phyloP scores from a whole-genome alignment of 2,113 vertebrate genomes.

The Procavia capensis region DNA sequence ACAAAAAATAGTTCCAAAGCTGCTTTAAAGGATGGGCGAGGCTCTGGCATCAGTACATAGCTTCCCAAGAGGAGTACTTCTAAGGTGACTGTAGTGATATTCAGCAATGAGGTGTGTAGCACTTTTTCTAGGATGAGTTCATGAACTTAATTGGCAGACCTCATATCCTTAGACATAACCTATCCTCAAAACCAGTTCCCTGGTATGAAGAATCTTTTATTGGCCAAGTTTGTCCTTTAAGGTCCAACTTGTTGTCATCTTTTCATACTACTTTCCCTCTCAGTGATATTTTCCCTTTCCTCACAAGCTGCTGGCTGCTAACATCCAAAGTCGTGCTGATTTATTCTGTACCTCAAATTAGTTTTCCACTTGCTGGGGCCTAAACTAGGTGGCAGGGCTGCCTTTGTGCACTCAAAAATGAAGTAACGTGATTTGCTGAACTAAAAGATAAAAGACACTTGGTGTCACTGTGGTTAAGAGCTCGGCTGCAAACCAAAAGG shows the following conservation, averaged over 20 bases:
- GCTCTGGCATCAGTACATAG: no score
- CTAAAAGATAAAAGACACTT: no score
- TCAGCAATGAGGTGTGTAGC: no score
- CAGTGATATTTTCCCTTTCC: background rate
- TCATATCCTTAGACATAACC: background rate
- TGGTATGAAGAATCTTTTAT: background rate
- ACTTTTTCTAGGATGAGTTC: no score
- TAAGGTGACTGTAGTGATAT: no score
- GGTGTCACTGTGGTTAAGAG: no score
- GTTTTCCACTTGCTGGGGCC: background rate
- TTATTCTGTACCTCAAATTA: background rate
- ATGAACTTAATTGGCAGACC: no score
- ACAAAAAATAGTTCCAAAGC: no score
- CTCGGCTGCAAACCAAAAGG: no score
- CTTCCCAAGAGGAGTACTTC: no score
- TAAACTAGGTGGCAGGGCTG: background rate
- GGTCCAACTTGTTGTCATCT: background rate
- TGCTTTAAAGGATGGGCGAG: no score
- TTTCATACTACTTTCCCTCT: background rate
- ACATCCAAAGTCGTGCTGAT: background rate
- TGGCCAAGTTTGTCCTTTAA: background rate
- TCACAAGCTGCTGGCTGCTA: background rate
- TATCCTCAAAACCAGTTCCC: background rate
- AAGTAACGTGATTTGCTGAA: background rate
- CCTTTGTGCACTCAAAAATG: background rate